Evolutionary conservation across 2,888 invertebrate genomes (phyloP), one percentile per base, ranked within the genome.

Genomic region (Desoria tigrina): DNA sequence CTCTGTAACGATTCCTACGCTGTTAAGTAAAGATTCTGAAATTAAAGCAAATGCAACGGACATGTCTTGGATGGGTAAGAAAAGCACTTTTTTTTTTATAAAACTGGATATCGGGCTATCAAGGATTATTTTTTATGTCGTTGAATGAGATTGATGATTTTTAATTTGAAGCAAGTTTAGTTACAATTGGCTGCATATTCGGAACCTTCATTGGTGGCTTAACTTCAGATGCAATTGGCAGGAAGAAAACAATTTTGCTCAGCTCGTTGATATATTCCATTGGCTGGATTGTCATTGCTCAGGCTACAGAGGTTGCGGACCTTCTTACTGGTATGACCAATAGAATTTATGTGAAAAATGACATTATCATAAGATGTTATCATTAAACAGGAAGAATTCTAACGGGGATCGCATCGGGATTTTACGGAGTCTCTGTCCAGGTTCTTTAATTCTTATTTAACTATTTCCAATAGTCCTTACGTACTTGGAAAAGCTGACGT

Each of bases 11-110:
- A 68, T 75, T 51, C 74, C 74, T 4, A 59, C 69, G 0, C 59
- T 76, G 1, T 61, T 76, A 2, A 65, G 63, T 18, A 49, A 63
- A 16, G 68, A 73, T n/a, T 74, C 74, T 0, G 68, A 68, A 50
- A 68, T 76, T 24, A 39, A 68, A 54, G 59, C 70, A 1, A 59
- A 63, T 32, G 56, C 68, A 1, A 69, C 69, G 2, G 72, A 74
- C 63, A 63, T 76, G 49, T 69, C 69, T 21, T 76, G 76, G 76
- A 74, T 76, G 66, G 75, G 74, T 74, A 62, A 49, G 7, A n/a
- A n/a, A n/a, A n/a, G n/a, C n/a, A n/a, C 6, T 11, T 11, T 53
- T 53, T 53, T 16, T 9, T 9, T 16, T 9, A 39, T 39, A 39
- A 39, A 16, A 39, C n/a, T n/a, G n/a, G n/a, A n/a, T n/a, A n/a